Conservation (phyloP, 2,113 vertebrate genomes). For the Pipa parva region DNA sequence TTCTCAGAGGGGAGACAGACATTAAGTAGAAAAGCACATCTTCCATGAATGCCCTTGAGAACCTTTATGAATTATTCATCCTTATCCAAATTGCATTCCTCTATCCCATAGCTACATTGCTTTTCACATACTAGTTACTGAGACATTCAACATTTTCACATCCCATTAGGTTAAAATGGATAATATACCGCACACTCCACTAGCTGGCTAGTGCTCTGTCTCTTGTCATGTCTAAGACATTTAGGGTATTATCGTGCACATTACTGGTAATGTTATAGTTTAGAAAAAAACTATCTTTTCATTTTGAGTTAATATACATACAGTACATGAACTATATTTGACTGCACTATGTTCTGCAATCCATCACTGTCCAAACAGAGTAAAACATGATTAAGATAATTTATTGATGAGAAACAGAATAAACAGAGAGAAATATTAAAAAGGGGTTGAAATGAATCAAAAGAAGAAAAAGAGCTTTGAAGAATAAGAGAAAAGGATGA, state of each 20-base stretch:
- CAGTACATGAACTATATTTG: not conserved
- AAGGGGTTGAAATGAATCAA: too few species aligned
- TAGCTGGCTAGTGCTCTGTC: conserved; percentile 3
- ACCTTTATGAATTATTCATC: conserved; percentile 40
- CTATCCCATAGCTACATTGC: not conserved
- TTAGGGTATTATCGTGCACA: conserved; percentile 8
- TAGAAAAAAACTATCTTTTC: not conserved
- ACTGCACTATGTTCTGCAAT: not conserved
- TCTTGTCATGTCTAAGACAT: conserved; percentile 9
- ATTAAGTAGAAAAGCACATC: conserved; percentile 36
- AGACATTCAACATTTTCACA: conserved; percentile 35
- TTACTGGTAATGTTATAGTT: conserved; percentile 21
- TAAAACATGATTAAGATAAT: too few species aligned
- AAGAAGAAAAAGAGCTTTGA: too few species aligned
- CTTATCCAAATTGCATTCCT: conserved; percentile 26
- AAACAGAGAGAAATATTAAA: too few species aligned
- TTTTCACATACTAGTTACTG: conserved; percentile 21
- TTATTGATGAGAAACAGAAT: too few species aligned
- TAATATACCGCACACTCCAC: conserved; percentile 28
- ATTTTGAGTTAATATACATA: not conserved
- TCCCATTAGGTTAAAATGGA: conserved; percentile 41
- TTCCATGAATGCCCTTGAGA: conserved; percentile 44
- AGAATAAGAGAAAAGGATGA: too few species aligned
- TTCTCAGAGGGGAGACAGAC: not conserved
- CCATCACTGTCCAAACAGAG: too few species aligned